These are phyloP conservation scores for Chironomus tepperi DNA, from an alignment of 1,140 invertebrate species.

Conservation along the genomic window DNA sequence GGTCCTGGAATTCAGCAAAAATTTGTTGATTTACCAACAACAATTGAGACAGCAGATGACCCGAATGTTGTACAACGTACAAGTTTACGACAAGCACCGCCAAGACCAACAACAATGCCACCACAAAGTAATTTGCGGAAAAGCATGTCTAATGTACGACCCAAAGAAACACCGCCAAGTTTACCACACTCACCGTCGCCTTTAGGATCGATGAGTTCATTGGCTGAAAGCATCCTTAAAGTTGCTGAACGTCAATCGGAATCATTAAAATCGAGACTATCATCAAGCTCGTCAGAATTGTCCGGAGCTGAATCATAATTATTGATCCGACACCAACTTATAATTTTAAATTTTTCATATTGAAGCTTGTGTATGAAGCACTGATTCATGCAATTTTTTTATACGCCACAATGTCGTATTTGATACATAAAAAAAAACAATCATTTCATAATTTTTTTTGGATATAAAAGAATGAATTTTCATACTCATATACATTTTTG, in stretches of 20 bases:
- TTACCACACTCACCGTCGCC: slow-evolving; percentile 26
- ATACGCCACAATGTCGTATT: background rate
- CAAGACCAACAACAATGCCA: slow-evolving; percentile 25
- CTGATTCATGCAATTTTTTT: background rate
- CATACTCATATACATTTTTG: slow-evolving; percentile 1
- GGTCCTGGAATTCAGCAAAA: slow-evolving; percentile 86
- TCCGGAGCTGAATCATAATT: slow-evolving; percentile 1
- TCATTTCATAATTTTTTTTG: background rate
- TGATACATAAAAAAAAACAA: background rate
- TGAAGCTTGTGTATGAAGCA: background rate
- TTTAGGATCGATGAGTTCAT: slow-evolving; percentile 27
- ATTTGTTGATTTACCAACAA: slow-evolving; percentile 83
- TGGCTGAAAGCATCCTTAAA: slow-evolving; percentile 29
- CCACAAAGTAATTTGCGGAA: slow-evolving; percentile 16
- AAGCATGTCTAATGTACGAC: background rate
- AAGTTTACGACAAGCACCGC: slow-evolving; percentile 25
- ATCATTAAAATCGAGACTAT: background rate
- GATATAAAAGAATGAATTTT: background rate
- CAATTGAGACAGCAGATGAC: slow-evolving; percentile 63
- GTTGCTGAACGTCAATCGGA: slow-evolving; percentile 19
- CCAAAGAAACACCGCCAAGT: slow-evolving; percentile 26
- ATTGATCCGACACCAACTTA: background rate
- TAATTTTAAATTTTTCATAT: too few relatives aligned
- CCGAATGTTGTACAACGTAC: slow-evolving; percentile 25
- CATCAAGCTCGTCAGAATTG: background rate